These are phyloP conservation scores for Tenthredo amoena DNA, from an alignment of 2,888 invertebrate genomes.

Conservation along the genomic window DNA sequence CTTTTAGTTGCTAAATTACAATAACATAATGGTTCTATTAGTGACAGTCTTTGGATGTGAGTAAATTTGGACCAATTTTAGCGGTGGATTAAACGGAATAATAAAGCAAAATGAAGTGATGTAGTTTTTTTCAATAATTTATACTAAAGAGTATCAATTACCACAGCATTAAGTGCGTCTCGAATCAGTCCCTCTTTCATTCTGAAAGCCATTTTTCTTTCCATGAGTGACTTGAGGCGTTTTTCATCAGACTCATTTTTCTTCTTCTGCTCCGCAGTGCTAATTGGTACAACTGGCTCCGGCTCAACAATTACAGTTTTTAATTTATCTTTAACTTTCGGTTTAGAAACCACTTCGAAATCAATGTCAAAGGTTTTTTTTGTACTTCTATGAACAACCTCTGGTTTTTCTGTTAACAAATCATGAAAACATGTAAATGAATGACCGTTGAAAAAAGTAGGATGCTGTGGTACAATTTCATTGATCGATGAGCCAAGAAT, in stretches of 20 bases:
- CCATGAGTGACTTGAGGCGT: conserved; percentile 84
- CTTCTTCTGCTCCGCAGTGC: conserved; percentile 18
- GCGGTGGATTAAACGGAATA: conserved; percentile 43
- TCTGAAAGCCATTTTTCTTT: conserved; percentile 83
- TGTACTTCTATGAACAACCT: not conserved
- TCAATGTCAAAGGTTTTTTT: conserved; percentile 30
- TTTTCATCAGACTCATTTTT: conserved; percentile 81
- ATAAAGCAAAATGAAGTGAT: conserved; percentile 29
- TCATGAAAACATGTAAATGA: not conserved
- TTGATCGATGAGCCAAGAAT: not conserved
- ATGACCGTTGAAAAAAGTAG: not conserved
- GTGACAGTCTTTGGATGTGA: conserved; percentile 46
- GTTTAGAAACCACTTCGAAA: not conserved
- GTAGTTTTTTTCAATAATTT: not conserved
- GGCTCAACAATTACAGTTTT: conserved; percentile 17
- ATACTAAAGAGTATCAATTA: conserved; percentile 74
- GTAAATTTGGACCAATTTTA: not conserved
- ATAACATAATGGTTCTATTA: conserved; percentile 38
- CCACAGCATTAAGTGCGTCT: conserved; percentile 82
- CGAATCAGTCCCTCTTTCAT: conserved; percentile 84
- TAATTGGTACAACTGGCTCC: not conserved
- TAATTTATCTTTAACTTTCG: not conserved
- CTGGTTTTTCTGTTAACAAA: conserved; percentile 7
- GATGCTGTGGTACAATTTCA: not conserved
- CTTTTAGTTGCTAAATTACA: conserved; percentile 59